phyloP scores from a whole-genome alignment of 2,888 invertebrate species.

The Cynaeus angustus region DNA sequence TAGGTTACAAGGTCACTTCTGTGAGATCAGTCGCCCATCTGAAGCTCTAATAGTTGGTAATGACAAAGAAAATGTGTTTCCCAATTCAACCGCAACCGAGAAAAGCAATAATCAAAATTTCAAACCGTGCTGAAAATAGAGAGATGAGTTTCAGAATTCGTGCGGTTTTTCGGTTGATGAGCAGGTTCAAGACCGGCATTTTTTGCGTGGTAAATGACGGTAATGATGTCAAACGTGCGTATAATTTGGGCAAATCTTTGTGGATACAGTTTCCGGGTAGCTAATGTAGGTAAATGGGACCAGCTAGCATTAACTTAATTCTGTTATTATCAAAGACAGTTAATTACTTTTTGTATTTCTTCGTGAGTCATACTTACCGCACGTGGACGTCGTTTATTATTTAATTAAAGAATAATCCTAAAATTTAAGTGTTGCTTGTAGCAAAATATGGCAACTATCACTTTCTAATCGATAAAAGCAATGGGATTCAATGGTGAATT shows the following conservation, averaged over 20 bases:
- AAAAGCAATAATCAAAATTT: background rate
- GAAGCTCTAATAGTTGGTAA: too few species aligned
- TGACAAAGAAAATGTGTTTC: too few species aligned
- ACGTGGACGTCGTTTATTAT: too few species aligned
- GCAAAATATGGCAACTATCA: too few species aligned
- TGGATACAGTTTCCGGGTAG: conserved; percentile 19
- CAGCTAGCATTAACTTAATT: background rate
- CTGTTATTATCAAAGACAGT: background rate
- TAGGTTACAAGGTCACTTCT: conserved; percentile 43
- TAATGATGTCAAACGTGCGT: conserved; percentile 5
- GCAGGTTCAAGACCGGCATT: conserved; percentile 11
- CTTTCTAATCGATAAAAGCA: too few species aligned
- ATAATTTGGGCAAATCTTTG: conserved; percentile 10
- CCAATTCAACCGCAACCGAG: too few species aligned
- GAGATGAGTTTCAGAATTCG: conserved; percentile 15
- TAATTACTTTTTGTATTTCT: background rate
- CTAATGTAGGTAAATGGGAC: conserved; percentile 33
- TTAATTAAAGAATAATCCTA: too few species aligned
- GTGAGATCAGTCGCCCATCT: conserved; percentile 15
- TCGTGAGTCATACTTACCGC: too few species aligned
- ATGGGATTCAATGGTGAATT: too few species aligned
- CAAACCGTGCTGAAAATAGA: background rate
- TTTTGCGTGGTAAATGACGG: too few species aligned
- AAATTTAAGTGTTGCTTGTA: too few species aligned
- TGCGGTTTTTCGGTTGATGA: conserved; percentile 8